Evolutionary conservation across 2,113 vertebrate genomes (phyloP).

Genomic region (Oostethus manadensis): DNA sequence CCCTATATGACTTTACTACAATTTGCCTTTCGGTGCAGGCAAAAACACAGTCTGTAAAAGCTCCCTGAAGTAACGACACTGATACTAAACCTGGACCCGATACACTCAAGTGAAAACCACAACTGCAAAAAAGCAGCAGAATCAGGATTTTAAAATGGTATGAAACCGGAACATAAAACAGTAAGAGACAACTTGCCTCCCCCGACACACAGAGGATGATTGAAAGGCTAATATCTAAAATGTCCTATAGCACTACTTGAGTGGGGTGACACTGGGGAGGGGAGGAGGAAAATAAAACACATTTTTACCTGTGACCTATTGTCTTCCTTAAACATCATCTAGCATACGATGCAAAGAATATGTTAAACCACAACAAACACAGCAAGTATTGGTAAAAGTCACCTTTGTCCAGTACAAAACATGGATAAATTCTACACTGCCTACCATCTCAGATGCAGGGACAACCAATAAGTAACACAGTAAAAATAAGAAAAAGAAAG

Average conservation of each 20-base stretch:
- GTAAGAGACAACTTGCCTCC: conserved; percentile 42
- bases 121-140: conserved; percentile 57
- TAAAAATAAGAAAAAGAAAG: not conserved
- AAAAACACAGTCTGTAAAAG: conserved; percentile 47
- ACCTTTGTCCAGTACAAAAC: conserved; percentile 78
- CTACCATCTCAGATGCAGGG: conserved; percentile 62
- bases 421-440: conserved; percentile 55
- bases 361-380: conserved; percentile 50
- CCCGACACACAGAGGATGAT: conserved; percentile 32
- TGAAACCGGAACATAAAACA: conserved; percentile 30
- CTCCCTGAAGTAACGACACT: conserved; percentile 66
- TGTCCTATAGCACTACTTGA: conserved; percentile 33
- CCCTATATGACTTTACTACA: conserved; percentile 27
- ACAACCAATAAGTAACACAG: conserved; percentile 55
- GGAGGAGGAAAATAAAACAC: not conserved
- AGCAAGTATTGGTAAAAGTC: conserved; percentile 70
- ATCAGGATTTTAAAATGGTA: conserved; percentile 38
- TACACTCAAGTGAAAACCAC: conserved; percentile 45
- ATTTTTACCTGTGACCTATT: conserved; percentile 50
- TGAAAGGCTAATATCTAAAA: conserved; percentile 26
- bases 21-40: conserved; percentile 36
- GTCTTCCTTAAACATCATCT: conserved; percentile 53
- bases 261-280: not conserved
- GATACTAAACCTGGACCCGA: conserved; percentile 52
- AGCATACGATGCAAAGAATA: conserved; percentile 44